A percentile compares a stretch with the other conserved stretches of the same genome.
Conservation (phyloP, 92 coral and sea anemone genomes). For the Siderastrea radians region DNA sequence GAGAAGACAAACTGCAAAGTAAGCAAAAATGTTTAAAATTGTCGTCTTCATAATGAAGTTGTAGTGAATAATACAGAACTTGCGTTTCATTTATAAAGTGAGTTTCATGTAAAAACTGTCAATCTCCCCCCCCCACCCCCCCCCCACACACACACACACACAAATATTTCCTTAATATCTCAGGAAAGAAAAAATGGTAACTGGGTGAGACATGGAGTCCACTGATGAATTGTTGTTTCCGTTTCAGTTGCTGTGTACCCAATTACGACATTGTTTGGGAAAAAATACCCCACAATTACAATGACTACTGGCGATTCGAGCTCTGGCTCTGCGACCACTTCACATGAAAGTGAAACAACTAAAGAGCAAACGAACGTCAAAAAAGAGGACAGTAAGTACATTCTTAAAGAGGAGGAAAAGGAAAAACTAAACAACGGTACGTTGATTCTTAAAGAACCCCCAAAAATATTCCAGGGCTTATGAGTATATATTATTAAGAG, state of each 20-base stretch:
- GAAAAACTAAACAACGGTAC: slow-evolving; percentile 63
- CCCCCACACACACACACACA: too few relatives aligned
- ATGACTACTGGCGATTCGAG: slow-evolving; percentile 53
- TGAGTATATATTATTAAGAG: background rate
- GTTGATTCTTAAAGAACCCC: slow-evolving; percentile 18
- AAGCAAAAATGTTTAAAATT: slow-evolving; percentile 43
- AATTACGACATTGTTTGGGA: slow-evolving; percentile 55
- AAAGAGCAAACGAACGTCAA: slow-evolving; percentile 27
- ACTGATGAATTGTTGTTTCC: slow-evolving; percentile 9
- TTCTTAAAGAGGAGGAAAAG: slow-evolving; percentile 46
- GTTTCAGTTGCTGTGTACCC: slow-evolving; percentile 65
- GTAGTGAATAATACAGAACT: slow-evolving; percentile 19
- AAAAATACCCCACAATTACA: slow-evolving; percentile 58
- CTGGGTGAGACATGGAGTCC: slow-evolving; percentile 27
- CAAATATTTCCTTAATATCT: too few relatives aligned
- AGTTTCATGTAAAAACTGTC: slow-evolving; percentile 14
- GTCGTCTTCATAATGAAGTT: slow-evolving; percentile 30
- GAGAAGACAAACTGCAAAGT: slow-evolving; percentile 62
- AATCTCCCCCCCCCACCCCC: background rate
- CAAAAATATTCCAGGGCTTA: background rate
- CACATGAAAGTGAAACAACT: slow-evolving; percentile 34
- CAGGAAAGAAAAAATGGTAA: slow-evolving; percentile 3
- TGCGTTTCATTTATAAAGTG: slow-evolving; percentile 18
- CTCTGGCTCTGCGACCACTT: slow-evolving; percentile 27
- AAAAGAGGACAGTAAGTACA: slow-evolving; percentile 40